Evolutionary conservation across 2,797 vertebrate species (phyloP).

Genomic region (Graptemys geographica): DNA sequence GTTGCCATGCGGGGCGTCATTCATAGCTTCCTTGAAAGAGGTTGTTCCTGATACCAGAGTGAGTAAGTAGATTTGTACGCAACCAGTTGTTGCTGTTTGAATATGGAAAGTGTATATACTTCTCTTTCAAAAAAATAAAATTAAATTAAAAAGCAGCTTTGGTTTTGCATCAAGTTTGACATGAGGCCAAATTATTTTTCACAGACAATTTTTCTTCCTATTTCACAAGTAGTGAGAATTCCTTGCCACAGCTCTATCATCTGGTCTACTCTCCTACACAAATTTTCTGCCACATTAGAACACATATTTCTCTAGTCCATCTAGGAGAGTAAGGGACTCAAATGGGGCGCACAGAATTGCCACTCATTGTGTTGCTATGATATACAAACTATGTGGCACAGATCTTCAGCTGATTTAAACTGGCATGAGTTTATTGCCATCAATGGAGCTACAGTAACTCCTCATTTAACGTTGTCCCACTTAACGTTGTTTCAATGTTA

Average conservation of each 20-base stretch:
- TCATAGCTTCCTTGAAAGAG: background rate
- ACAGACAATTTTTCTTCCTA: background rate
- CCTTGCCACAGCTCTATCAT: background rate
- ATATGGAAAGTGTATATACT: background rate
- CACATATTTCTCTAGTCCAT: background rate
- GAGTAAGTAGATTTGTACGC: background rate
- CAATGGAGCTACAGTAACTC: background rate
- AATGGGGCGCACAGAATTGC: background rate
- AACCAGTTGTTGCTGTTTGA: background rate
- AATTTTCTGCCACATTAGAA: background rate
- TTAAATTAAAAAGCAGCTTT: background rate
- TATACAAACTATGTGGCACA: rapidly evolving
- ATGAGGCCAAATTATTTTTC: rapidly evolving
- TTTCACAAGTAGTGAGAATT: background rate
- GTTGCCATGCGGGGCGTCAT: background rate
- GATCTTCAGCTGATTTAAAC: background rate
- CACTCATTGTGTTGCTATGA: background rate
- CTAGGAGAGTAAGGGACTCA: background rate
- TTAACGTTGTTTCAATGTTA: too few relatives aligned
- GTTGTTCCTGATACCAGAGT: background rate
- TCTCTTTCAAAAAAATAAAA: background rate
- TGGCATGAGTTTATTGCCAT: background rate
- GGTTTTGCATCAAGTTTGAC: background rate
- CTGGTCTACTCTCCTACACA: background rate
- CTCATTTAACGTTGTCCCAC: too few relatives aligned